phyloP scores from a whole-genome alignment of 1,140 invertebrate genomes.

The Druon quercuslanigerum region DNA sequence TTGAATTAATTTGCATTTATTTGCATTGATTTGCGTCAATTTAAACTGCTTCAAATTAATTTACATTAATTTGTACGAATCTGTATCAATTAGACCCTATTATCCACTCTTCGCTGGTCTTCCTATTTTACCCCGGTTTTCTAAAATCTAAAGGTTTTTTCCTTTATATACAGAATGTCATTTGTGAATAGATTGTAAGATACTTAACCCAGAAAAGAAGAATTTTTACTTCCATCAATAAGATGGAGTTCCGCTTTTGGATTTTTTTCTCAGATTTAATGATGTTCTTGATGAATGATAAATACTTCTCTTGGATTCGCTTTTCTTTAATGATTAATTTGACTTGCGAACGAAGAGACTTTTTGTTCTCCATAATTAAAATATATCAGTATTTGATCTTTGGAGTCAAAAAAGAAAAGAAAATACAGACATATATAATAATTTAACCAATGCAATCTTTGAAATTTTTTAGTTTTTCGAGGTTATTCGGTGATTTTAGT shows the following conservation, averaged over 20 bases:
- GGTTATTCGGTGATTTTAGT: neutral
- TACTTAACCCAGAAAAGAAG: neutral
- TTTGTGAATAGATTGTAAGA: constrained; percentile 5
- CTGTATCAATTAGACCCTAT: neutral
- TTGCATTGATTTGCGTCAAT: neutral
- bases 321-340: constrained; percentile 30
- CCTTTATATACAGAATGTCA: neutral
- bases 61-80: neutral
- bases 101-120: neutral
- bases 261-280: constrained; percentile 2
- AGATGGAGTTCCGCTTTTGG: neutral
- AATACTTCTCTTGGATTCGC: neutral
- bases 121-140: no score
- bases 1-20: neutral
- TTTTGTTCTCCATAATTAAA: constrained; percentile 19
- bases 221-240: neutral
- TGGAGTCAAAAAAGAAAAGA: neutral
- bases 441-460: neutral
- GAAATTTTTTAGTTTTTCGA: neutral
- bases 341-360: constrained; percentile 8
- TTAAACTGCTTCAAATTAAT: neutral
- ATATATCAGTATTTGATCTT: constrained; percentile 12
- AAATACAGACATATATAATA: neutral
- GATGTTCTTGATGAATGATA: constrained; percentile 14
- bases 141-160: neutral